Conservation (phyloP, 1,140 invertebrate genomes). For the Ips typographus region DNA sequence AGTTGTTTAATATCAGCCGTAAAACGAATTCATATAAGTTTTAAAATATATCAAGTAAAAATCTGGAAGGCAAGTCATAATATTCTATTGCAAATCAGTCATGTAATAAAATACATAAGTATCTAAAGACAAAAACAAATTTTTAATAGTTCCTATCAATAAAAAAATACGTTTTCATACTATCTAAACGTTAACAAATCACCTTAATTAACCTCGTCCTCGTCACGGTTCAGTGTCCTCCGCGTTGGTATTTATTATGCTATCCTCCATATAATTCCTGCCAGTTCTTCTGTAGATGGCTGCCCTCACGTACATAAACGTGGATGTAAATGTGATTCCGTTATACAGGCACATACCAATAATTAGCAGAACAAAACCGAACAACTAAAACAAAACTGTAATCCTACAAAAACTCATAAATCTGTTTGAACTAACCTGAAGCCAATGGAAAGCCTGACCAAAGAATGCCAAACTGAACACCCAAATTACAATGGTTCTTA, state of each 20-base stretch:
- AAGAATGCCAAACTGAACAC: conserved; percentile 68
- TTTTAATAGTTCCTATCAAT: not conserved
- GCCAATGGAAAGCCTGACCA: conserved; percentile 79
- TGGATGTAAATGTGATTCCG: conserved; percentile 38
- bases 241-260: conserved; percentile 26
- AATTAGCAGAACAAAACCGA: conserved; percentile 43
- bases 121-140: no score
- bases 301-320: conserved; percentile 28
- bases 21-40: no score
- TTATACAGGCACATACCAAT: conserved; percentile 48
- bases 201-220: not conserved
- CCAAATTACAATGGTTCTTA: conserved; percentile 91
- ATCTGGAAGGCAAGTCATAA: no score
- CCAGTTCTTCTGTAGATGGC: conserved; percentile 18
- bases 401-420: not conserved
- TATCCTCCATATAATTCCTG: conserved; percentile 13
- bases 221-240: conserved; percentile 20
- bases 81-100: no score
- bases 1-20: no score
- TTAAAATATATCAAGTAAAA: no score
- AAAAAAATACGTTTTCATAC: not conserved
- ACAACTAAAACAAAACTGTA: conserved; percentile 39
- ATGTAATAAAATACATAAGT: no score
- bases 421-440: conserved; percentile 62
- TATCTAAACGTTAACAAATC: not conserved